Evolutionary conservation across 2,113 vertebrate genomes (phyloP).

Genomic region (Hirundichthys speculiger): DNA sequence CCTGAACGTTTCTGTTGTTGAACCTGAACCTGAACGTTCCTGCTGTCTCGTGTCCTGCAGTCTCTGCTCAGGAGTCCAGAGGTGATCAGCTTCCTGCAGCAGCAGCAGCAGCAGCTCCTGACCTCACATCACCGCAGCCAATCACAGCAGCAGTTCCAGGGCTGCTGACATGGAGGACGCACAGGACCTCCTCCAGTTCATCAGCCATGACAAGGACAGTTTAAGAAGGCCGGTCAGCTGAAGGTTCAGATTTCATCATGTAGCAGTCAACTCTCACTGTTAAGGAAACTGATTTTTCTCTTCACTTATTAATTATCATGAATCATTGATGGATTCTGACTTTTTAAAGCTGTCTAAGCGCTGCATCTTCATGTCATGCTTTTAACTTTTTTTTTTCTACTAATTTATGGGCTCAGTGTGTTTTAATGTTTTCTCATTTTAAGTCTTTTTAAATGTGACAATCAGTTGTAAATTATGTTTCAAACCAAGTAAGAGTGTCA

Average conservation of each 20-base stretch:
- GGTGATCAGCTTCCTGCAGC: conserved; percentile 97
- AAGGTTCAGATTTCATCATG: background rate
- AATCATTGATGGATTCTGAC: too few relatives aligned
- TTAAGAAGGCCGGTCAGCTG: background rate
- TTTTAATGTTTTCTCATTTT: background rate
- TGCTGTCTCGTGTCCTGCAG: conserved; percentile 71
- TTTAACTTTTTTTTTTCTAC: background rate
- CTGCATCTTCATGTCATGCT: background rate
- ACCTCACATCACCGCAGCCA: conserved; percentile 87
- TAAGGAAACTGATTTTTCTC: conserved; percentile 2
- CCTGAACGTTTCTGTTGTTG: background rate
- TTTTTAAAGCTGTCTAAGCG: too few relatives aligned
- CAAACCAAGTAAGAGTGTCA: background rate
- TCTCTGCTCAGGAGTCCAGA: conserved; percentile 96
- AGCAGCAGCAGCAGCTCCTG: conserved; percentile 92
- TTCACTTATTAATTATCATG: conserved; percentile 3
- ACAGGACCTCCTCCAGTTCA: too few relatives aligned
- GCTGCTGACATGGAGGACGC: conserved; percentile 63
- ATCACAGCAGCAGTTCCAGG: conserved; percentile 86
- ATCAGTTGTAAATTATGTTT: conserved; percentile 29
- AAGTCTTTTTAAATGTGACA: conserved; percentile 41
- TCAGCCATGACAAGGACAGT: too few relatives aligned
- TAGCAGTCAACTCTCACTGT: background rate
- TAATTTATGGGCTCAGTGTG: background rate
- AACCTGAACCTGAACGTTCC: background rate